phyloP scores from a whole-genome alignment of 2,113 vertebrate genomes.

The Chionodraco myersi region DNA sequence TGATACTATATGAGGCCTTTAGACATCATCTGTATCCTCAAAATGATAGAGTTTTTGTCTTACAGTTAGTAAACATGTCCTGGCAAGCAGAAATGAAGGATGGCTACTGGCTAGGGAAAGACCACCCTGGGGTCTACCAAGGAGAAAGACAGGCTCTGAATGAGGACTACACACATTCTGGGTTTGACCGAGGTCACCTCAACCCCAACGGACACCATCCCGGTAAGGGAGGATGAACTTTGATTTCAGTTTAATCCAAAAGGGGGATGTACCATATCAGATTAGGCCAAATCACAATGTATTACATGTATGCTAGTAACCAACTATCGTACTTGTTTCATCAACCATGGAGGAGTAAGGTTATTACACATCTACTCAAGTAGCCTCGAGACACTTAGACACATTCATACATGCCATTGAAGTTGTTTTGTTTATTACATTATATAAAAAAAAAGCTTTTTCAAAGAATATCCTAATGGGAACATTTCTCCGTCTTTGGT shows the following conservation, averaged over 20 bases:
- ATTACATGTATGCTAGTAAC: too few relatives aligned
- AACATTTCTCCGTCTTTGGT: too few relatives aligned
- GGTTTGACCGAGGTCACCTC: conserved; percentile 83
- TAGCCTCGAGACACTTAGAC: too few relatives aligned
- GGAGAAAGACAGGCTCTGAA: conserved; percentile 82
- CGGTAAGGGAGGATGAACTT: conserved; percentile 52
- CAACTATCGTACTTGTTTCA: too few relatives aligned
- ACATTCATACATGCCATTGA: too few relatives aligned
- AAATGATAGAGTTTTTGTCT: background rate
- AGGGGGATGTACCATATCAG: too few relatives aligned
- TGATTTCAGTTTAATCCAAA: background rate
- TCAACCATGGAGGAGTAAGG: too few relatives aligned
- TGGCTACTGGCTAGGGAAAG: conserved; percentile 73
- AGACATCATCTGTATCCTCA: background rate
- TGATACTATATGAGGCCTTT: background rate
- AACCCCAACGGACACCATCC: conserved; percentile 84
- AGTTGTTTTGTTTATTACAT: too few relatives aligned
- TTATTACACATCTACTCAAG: too few relatives aligned
- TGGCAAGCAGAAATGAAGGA: conserved; percentile 82
- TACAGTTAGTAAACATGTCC: conserved; percentile 72
- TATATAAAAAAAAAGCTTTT: too few relatives aligned
- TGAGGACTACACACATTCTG: conserved; percentile 81
- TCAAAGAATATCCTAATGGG: too few relatives aligned
- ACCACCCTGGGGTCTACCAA: conserved; percentile 75
- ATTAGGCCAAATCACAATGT: too few relatives aligned